Evolutionary conservation across 2,113 vertebrate genomes (phyloP).

Genomic region (Onychorhynchus coronatus): DNA sequence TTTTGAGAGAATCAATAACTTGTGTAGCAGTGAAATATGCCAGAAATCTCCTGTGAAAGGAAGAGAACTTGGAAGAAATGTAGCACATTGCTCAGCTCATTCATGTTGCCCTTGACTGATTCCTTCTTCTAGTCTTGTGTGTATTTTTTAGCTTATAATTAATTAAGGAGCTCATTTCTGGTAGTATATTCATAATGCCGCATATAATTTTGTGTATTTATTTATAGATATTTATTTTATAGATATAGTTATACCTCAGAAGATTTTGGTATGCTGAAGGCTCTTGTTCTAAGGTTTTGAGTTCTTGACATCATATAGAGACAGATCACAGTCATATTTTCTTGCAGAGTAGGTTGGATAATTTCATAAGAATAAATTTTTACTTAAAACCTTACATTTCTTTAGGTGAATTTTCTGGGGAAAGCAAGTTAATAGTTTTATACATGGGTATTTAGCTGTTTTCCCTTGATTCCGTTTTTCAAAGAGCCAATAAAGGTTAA

Average conservation of each 20-base stretch:
- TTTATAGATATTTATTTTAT: background rate
- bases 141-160: background rate
- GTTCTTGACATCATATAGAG: background rate
- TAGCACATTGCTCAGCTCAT: rapidly evolving
- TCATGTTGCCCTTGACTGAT: background rate
- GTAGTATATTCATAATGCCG: background rate
- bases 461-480: background rate
- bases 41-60: background rate
- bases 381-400: background rate
- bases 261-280: background rate
- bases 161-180: background rate
- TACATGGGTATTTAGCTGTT: background rate
- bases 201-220: background rate
- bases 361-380: background rate
- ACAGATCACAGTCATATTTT: background rate
- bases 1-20: background rate
- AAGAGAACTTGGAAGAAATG: background rate
- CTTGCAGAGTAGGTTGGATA: background rate
- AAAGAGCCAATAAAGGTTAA: background rate
- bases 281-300: background rate
- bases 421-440: background rate
- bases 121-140: background rate
- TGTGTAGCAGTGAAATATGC: background rate
- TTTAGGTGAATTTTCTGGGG: background rate
- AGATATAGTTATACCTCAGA: background rate